phyloP scores from a whole-genome alignment of 2,888 invertebrate species.

The Tortrix viridana region DNA sequence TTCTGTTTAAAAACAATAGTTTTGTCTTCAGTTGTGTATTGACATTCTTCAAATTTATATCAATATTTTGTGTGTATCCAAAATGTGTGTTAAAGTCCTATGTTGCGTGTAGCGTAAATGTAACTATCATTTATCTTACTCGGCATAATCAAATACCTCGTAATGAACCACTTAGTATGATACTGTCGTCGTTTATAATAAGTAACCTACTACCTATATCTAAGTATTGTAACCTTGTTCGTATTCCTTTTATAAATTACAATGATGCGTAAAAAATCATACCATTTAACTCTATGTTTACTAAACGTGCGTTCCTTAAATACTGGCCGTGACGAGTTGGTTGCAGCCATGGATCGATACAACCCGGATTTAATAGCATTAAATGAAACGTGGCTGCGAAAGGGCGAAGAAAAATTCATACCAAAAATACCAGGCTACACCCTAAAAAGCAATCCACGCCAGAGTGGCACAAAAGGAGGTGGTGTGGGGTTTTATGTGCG shows the following conservation, averaged over 20 bases:
- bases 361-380: constrained; percentile 3
- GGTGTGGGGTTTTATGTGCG: constrained; percentile 9
- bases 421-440: constrained; percentile 4
- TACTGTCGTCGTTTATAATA: not conserved
- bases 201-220: not conserved
- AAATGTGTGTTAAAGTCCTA: no score
- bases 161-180: no score
- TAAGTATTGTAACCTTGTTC: not conserved
- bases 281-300: not conserved
- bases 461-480: not conserved
- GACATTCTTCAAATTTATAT: not conserved
- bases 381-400: constrained; percentile 15
- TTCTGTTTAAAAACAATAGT: not conserved
- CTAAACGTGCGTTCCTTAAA: constrained; percentile 3
- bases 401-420: not conserved
- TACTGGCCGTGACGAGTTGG: not conserved
- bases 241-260: not conserved
- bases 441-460: not conserved
- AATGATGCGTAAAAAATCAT: constrained; percentile 1
- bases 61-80: no score
- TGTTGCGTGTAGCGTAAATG: no score
- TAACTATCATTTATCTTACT: no score
- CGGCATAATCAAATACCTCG: no score
- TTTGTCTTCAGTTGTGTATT: not conserved
- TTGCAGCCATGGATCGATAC: not conserved